Base-by-base conservation (phyloP, 2,888 invertebrate species). In the Dryococelus australis region DNA sequence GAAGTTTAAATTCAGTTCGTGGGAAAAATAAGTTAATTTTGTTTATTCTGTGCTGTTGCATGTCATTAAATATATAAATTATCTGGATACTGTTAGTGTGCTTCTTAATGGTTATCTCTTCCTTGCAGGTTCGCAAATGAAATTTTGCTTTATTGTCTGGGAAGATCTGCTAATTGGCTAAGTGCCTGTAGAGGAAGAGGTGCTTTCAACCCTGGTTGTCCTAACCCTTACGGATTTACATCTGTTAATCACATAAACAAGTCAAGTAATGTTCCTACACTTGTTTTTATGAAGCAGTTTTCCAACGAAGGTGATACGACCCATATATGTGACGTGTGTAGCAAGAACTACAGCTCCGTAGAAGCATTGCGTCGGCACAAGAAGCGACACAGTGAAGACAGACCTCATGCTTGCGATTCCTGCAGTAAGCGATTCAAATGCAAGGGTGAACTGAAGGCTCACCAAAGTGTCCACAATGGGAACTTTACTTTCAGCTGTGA, bases 401-500 rank as follows among this genome's bases (percentile, higher is more conserved):
- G 87, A 24, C 87, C 86, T 24, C 85, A 80, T 85, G 51, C 26
- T 28, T 92, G 91, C 88, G 90, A 91, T 89, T 90, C 91, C 43
- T 92, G 91, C 87, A 90, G 90, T 24, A 90, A 91, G 78, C 90
- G 91, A 0, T 90, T 92, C 87, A 89, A 90, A 43, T 47, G 86
- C 83, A 20, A 65, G 26, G 53, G 87, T 35, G 86, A 83, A 81
- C 81, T 87, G 20, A 90, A 90, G 0, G 90, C 91, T 12, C 91
- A 91, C 90, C 91, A 91, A 78, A 85, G 91, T 13, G 91, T 91
- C 43, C 92, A 92, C 90, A 90, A 90, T 0, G 91, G 91, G 0
- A 24, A 88, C 24, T 91, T 91, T 86, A 89, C 87, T 47, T 91
- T 90, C 86, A 87, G 88, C 3, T 92, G 91, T 88, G 91, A 92